Percentiles rank a stretch among this genome's conserved stretches.
These are phyloP conservation scores for Oenanthe melanoleuca DNA, from an alignment of 2,113 vertebrate genomes.

Conservation along the genomic window DNA sequence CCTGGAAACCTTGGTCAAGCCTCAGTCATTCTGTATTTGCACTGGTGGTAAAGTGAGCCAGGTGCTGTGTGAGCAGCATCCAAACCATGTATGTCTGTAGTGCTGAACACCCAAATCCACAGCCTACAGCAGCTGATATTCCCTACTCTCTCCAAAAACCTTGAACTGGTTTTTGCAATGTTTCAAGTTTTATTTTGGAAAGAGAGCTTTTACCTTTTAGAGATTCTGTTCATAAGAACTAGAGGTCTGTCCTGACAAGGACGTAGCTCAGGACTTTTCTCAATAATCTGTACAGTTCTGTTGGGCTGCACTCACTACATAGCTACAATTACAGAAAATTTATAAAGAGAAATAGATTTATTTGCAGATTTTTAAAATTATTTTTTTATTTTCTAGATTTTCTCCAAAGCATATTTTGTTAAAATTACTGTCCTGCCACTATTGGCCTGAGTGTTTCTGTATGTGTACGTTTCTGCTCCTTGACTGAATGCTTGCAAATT, in stretches of 20 bases:
- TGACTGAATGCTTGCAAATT: neutral
- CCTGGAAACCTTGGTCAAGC: neutral
- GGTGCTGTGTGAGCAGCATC: neutral
- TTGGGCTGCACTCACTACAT: neutral
- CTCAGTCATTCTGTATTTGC: neutral
- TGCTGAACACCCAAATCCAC: neutral
- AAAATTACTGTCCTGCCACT: neutral
- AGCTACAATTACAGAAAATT: neutral
- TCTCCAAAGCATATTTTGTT: neutral
- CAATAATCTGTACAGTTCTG: neutral
- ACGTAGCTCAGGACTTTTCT: neutral
- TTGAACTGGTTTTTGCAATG: neutral
- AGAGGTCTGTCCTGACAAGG: neutral
- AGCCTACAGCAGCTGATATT: neutral
- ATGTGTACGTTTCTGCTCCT: neutral
- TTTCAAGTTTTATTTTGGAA: neutral
- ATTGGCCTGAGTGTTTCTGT: neutral
- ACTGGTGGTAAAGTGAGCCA: neutral
- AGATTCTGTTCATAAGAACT: neutral
- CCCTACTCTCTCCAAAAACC: neutral
- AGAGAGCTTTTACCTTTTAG: neutral
- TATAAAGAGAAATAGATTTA: neutral
- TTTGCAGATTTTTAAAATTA: neutral
- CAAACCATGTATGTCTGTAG: neutral
- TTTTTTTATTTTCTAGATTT: neutral